Percentiles rank a stretch among this genome's conserved stretches.
These are phyloP conservation scores for Chrysopa pallens DNA, from an alignment of 1,140 invertebrate genomes.

Conservation along the genomic window DNA sequence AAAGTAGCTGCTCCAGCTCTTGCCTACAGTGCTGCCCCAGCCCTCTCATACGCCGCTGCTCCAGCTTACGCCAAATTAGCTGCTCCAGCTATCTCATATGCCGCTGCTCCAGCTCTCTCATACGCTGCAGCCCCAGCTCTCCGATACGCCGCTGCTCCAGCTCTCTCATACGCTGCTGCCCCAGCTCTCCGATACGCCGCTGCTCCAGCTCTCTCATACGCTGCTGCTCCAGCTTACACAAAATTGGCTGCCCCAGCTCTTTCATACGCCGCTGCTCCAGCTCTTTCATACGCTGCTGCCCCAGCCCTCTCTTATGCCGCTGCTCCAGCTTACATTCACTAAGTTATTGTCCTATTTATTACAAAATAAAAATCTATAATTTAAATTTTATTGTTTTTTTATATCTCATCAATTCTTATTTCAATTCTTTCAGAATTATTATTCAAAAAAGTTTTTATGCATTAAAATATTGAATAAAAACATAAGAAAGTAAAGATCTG, in stretches of 20 bases:
- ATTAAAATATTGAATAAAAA: too few relatives aligned
- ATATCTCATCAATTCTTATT: too few relatives aligned
- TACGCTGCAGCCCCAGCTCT: constrained; percentile 3
- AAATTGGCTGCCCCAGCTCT: neutral
- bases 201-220: neutral
- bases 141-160: constrained; percentile 2
- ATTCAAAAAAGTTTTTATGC: too few relatives aligned
- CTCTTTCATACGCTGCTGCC: constrained; percentile 8
- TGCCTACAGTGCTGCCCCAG: neutral
- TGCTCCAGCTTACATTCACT: neutral
- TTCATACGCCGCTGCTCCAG: neutral
- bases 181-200: neutral
- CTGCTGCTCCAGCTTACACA: neutral
- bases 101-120: constrained; percentile 1
- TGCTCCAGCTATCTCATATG: neutral
- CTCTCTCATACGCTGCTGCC: constrained; percentile 3
- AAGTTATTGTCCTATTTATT: too few relatives aligned
- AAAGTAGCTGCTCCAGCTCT: neutral
- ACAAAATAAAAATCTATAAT: too few relatives aligned
- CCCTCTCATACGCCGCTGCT: constrained; percentile 11
- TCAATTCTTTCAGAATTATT: too few relatives aligned
- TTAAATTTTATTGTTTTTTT: too few relatives aligned
- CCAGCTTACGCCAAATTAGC: constrained; percentile 1
- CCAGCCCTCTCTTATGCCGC: neutral
- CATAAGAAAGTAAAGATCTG: too few relatives aligned